Base-by-base conservation (phyloP, 1,140 invertebrate genomes). In the Lordiphosa stackelbergi region DNA sequence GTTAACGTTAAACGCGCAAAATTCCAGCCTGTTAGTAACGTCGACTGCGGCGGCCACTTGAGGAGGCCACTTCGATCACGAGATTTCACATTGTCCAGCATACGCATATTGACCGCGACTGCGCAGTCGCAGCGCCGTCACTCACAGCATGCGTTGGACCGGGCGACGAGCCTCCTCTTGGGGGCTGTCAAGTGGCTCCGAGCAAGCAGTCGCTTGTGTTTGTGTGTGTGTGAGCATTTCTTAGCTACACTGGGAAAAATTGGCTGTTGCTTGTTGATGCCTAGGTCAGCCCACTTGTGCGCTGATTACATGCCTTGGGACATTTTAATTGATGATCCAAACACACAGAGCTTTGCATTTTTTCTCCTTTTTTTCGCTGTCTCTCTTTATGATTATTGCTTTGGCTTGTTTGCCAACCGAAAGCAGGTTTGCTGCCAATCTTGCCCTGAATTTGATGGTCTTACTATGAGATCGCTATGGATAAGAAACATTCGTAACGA, bases 51-150 rank as follows among this genome's bases (percentile, higher is more conserved):
- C 56, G 40, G 40, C 77, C 60, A 83, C 77, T 77, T 72, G 78
- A 81, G 52, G 62, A 60, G 77, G 75, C 79, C 75, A 81, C 64
- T 83, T 77, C 68, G 77, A 81, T 81, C 75, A 81, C 78, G 78
- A 46, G 43, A 81, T 81, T 72, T 65, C 66, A 65, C 66, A 65
- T 72, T 60, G 41, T 51, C 42, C 61, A 55, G 55, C 19, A 41
- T 38, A 13, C 45, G 58, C 22, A 24, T 56, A 37, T 42, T 13
- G 48, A n/a, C 35, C 11, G 35, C 43, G 31, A 52, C 53, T 65
- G 42, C 56, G 68, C 75, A 72, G 75, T 56, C 10, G 64, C 51
- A 24, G 55, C 22, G 28, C 3, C 37, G 16, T 16, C 16, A 16
- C 42, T 57, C 55, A 22, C 22, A 22, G 22, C 22, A 22, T 22